These are phyloP conservation scores for Drosophila ogumai DNA, from an alignment of 1,140 invertebrate genomes.

Conservation along the genomic window DNA sequence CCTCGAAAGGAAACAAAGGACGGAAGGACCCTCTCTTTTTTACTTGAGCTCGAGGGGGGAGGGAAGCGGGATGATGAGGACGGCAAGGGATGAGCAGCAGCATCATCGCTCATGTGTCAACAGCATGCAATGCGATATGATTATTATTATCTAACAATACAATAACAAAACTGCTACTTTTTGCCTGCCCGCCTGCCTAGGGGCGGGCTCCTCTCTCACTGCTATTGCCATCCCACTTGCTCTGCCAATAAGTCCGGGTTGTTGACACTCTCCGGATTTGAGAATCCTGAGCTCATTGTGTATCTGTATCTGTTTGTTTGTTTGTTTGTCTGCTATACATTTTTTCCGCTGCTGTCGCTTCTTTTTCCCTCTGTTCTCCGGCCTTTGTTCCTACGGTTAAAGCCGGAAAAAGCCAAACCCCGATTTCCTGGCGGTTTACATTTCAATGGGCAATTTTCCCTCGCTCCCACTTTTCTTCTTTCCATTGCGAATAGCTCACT, in stretches of 20 bases:
- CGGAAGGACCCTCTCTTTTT: constrained; percentile 9
- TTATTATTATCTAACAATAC: constrained; percentile 83
- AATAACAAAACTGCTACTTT: constrained; percentile 81
- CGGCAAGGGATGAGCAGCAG: constrained; percentile 66
- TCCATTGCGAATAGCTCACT: constrained; percentile 29
- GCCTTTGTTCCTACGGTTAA: constrained; percentile 66
- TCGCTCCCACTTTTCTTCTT: constrained; percentile 36
- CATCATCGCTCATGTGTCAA: constrained; percentile 83
- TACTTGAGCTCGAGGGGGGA: constrained; percentile 3
- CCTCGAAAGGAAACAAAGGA: constrained; percentile 20
- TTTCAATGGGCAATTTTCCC: constrained; percentile 80
- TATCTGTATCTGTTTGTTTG: constrained; percentile 68
- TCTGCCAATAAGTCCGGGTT: constrained; percentile 48
- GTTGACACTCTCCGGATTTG: constrained; percentile 72
- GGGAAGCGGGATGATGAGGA: constrained; percentile 33
- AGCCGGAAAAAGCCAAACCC: constrained; percentile 83
- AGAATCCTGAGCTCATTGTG: constrained; percentile 66
- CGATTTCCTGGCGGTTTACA: constrained; percentile 83
- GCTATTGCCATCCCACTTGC: constrained; percentile 4
- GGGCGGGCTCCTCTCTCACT: not conserved
- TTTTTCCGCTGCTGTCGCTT: constrained; percentile 60
- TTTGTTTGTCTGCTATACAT: constrained; percentile 43
- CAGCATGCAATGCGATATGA: constrained; percentile 83
- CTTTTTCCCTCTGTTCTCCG: constrained; percentile 35
- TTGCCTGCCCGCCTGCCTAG: constrained; percentile 62